Conservation (phyloP, 2,797 vertebrate genomes). For the Perdix hodgsoniae region DNA sequence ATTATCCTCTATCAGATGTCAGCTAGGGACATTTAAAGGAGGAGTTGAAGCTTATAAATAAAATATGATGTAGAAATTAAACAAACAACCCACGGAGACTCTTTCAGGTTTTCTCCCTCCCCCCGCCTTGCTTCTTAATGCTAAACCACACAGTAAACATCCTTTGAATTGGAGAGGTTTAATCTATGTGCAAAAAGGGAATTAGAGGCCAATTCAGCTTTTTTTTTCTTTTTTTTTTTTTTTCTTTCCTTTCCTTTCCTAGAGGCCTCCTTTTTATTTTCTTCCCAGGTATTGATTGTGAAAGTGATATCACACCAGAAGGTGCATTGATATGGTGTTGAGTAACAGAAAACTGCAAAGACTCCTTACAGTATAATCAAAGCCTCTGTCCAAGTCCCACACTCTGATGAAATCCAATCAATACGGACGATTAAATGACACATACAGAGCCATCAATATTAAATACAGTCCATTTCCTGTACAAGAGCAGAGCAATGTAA, state of each 20-base stretch:
- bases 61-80: slow-evolving; percentile 80
- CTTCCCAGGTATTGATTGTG: slow-evolving; percentile 84
- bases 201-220: slow-evolving; percentile 29
- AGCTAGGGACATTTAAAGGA: slow-evolving; percentile 56
- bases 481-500: slow-evolving; percentile 74
- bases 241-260: slow-evolving; percentile 49
- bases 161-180: slow-evolving; percentile 69
- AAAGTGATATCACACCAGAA: slow-evolving; percentile 87
- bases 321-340: slow-evolving; percentile 83
- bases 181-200: slow-evolving; percentile 71
- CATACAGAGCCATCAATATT: slow-evolving; percentile 92
- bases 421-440: slow-evolving; percentile 95
- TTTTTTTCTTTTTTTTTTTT: neutral
- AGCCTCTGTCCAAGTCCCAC: slow-evolving; percentile 80
- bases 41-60: slow-evolving; percentile 76
- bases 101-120: slow-evolving; percentile 1
- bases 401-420: slow-evolving; percentile 87
- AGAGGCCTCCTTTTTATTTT: slow-evolving; percentile 75
- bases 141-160: slow-evolving; percentile 70
- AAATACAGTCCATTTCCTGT: slow-evolving; percentile 89
- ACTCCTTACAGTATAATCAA: slow-evolving; percentile 84
- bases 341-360: slow-evolving; percentile 83
- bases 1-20: slow-evolving; percentile 71
- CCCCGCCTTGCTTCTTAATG: neutral
- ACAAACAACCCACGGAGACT: slow-evolving; percentile 74